Evolutionary conservation across 2,888 invertebrate genomes (phyloP).

Genomic region (Periphyllus acericola): DNA sequence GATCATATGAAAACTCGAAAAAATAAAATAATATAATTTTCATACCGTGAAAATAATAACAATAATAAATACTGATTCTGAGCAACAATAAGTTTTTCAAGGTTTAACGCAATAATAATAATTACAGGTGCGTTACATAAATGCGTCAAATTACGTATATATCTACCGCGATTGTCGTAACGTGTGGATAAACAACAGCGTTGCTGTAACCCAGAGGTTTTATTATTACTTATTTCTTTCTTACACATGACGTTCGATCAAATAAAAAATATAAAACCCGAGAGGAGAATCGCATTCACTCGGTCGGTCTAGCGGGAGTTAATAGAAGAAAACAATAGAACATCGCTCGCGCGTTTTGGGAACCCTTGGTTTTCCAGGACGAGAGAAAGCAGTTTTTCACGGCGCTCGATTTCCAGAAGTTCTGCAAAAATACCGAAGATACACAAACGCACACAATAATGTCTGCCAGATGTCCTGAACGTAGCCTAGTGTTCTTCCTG

Average conservation of each 20-base stretch:
- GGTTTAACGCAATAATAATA: conserved; percentile 57
- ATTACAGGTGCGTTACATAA: conserved; percentile 55
- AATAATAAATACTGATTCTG: conserved; percentile 33
- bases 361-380: conserved; percentile 40
- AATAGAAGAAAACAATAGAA: conserved; percentile 30
- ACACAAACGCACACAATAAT: background rate
- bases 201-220: conserved; percentile 19
- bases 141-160: conserved; percentile 48
- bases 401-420: conserved; percentile 16
- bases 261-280: conserved; percentile 21
- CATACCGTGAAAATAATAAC: conserved; percentile 15
- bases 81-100: conserved; percentile 53
- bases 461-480: conserved; percentile 16
- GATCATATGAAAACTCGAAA: conserved; percentile 13
- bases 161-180: conserved; percentile 11
- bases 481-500: background rate
- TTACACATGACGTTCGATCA: background rate
- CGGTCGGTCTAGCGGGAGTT: background rate
- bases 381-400: conserved; percentile 32
- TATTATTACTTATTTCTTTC: conserved; percentile 6
- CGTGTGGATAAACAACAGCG: conserved; percentile 32
- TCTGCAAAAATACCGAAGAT: background rate
- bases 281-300: conserved; percentile 1
- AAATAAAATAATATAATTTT: background rate
- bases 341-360: background rate